A percentile compares a stretch with the other conserved stretches of the same genome.
Conservation (phyloP, 2,888 invertebrate genomes). For the Scotopteryx bipunctaria region DNA sequence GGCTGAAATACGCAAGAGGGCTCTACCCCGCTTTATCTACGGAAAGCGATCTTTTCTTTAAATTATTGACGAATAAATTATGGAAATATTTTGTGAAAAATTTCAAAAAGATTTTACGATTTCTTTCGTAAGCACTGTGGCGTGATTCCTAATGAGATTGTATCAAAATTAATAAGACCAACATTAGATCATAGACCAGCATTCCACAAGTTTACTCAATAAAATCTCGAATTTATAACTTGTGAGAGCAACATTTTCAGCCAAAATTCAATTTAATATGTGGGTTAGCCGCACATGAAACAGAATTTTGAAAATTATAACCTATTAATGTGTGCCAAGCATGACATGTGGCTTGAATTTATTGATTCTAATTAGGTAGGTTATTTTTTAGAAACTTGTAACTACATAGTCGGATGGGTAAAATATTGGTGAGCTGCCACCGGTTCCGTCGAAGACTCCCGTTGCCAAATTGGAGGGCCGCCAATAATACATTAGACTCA, state of each 20-base stretch:
- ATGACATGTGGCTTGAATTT: constrained; percentile 37
- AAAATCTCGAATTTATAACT: constrained; percentile 39
- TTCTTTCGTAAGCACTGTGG: constrained; percentile 20
- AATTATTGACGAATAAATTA: constrained; percentile 17
- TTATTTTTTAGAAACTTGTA: constrained; percentile 37
- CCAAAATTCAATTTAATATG: constrained; percentile 37
- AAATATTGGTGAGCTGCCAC: constrained; percentile 34
- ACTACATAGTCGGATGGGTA: constrained; percentile 29
- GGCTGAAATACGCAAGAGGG: constrained; percentile 17
- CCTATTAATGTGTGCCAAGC: constrained; percentile 35
- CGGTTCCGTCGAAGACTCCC: constrained; percentile 32
- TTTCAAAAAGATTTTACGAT: constrained; percentile 17
- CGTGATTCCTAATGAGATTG: constrained; percentile 27
- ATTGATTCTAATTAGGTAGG: constrained; percentile 42
- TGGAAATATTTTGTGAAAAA: constrained; percentile 5
- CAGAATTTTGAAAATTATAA: constrained; percentile 35
- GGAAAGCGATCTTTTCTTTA: constrained; percentile 15
- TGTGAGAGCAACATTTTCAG: constrained; percentile 29
- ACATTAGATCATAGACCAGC: constrained; percentile 35
- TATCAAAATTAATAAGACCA: constrained; percentile 24
- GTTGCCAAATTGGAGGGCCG: constrained; percentile 64
- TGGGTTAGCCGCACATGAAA: constrained; percentile 36
- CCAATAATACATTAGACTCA: constrained; percentile 54
- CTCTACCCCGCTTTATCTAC: constrained; percentile 13
- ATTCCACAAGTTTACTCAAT: constrained; percentile 32